Conservation (phyloP, 2,113 vertebrate species). For the Nothocercus nigrocapillus region DNA sequence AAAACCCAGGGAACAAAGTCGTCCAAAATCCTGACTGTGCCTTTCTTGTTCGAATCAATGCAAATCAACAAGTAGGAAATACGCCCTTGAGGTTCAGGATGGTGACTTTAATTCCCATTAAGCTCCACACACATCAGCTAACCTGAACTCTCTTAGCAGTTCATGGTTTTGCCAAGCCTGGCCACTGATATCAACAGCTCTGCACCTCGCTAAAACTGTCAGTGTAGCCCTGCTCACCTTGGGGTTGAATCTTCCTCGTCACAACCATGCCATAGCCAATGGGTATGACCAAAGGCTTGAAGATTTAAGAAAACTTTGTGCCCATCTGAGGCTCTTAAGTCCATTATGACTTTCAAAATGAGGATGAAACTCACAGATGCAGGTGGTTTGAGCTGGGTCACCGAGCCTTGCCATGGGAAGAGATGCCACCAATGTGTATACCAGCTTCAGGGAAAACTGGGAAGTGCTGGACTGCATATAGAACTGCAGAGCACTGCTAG, state of each 20-base stretch:
- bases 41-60: rapidly evolving
- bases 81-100: neutral
- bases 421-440: rapidly evolving
- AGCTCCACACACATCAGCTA: neutral
- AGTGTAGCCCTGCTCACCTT: rapidly evolving
- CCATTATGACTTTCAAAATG: neutral
- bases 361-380: neutral
- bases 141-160: neutral
- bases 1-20: neutral
- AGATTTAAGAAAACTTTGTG: neutral
- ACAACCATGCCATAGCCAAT: rapidly evolving
- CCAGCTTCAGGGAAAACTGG: neutral
- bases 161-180: neutral
- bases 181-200: neutral
- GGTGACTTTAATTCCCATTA: neutral
- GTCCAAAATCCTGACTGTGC: neutral
- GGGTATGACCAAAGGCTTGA: neutral
- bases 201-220: neutral
- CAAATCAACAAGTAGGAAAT: neutral
- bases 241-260: neutral
- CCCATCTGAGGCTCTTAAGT: neutral
- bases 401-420: neutral
- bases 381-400: neutral
- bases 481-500: neutral
- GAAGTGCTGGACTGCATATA: neutral